These are phyloP conservation scores for Clarias pachynema DNA, from an alignment of 2,797 vertebrate genomes.

Conservation along the genomic window DNA sequence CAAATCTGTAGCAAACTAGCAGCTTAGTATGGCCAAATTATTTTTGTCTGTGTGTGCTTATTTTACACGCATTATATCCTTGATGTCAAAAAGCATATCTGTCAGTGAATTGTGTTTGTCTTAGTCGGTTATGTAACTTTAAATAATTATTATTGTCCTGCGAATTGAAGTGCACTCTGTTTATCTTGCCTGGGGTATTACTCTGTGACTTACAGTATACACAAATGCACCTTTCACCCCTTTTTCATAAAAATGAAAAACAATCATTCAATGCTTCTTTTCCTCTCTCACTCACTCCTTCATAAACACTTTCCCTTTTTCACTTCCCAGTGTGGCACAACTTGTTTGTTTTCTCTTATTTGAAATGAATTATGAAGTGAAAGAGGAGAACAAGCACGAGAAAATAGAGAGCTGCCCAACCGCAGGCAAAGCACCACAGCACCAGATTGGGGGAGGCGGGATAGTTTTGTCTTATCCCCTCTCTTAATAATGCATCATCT, in stretches of 20 bases:
- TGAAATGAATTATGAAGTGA: slow-evolving; percentile 77
- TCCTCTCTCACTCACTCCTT: slow-evolving; percentile 47
- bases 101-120: background rate
- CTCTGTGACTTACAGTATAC: slow-evolving; percentile 1
- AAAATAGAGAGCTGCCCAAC: slow-evolving; percentile 60
- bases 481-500: slow-evolving; percentile 62
- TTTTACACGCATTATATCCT: background rate
- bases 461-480: slow-evolving; percentile 46
- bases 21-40: too few relatives aligned
- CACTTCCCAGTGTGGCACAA: slow-evolving; percentile 51
- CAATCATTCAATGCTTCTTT: slow-evolving; percentile 24
- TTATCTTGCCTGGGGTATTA: slow-evolving; percentile 14
- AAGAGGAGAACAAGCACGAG: slow-evolving; percentile 59
- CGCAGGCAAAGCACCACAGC: slow-evolving; percentile 59
- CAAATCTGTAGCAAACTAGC: too few relatives aligned
- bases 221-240: slow-evolving; percentile 36
- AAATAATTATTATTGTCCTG: background rate
- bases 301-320: slow-evolving; percentile 53
- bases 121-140: slow-evolving; percentile 9
- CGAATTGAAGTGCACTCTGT: slow-evolving; percentile 12
- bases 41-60: background rate
- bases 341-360: slow-evolving; percentile 72
- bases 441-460: slow-evolving; percentile 41
- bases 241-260: background rate
- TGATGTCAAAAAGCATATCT: background rate